A percentile compares a stretch with the other conserved stretches of the same genome.
Evolutionary conservation across 2,888 invertebrate genomes (phyloP).

Genomic region (Podabrus alpinus): DNA sequence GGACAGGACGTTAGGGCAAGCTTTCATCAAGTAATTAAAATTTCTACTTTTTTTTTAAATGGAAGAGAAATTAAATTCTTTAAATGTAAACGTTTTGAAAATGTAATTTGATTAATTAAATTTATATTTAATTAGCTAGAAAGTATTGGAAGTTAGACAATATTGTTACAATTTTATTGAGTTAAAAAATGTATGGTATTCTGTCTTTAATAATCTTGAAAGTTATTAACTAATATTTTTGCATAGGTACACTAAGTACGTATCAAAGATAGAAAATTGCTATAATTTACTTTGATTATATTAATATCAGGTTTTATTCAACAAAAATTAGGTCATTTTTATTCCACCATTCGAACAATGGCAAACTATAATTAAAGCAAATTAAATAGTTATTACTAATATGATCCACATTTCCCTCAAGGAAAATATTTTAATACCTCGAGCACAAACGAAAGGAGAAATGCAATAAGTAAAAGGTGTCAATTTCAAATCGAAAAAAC

Average conservation of each 20-base stretch:
- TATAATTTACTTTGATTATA: constrained; percentile 4
- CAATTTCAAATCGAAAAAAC: not conserved
- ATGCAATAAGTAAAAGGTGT: constrained; percentile 13
- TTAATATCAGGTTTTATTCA: not conserved
- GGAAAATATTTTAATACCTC: constrained; percentile 7
- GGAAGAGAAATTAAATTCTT: not conserved
- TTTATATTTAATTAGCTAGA: not conserved
- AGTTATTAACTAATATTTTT: not conserved
- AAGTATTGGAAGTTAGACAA: not conserved
- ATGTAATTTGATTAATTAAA: not conserved
- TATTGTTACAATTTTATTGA: not conserved
- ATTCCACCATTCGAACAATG: constrained; percentile 16
- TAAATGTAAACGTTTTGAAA: not conserved
- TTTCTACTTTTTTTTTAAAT: not conserved
- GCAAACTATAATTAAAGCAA: constrained; percentile 22
- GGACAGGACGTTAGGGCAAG: not conserved
- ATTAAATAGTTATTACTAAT: constrained; percentile 22
- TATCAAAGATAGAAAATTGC: constrained; percentile 5
- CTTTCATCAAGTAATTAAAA: not conserved
- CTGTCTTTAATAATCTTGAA: not conserved
- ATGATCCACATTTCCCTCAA: constrained; percentile 21
- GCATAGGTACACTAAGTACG: not conserved
- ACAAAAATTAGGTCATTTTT: constrained; percentile 20
- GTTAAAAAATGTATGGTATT: not conserved
- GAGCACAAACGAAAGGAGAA: constrained; percentile 24